A percentile compares a stretch with the other conserved stretches of the same genome.
Evolutionary conservation across 1,140 invertebrate genomes (phyloP).

Genomic region (Lepidurus arcticus): DNA sequence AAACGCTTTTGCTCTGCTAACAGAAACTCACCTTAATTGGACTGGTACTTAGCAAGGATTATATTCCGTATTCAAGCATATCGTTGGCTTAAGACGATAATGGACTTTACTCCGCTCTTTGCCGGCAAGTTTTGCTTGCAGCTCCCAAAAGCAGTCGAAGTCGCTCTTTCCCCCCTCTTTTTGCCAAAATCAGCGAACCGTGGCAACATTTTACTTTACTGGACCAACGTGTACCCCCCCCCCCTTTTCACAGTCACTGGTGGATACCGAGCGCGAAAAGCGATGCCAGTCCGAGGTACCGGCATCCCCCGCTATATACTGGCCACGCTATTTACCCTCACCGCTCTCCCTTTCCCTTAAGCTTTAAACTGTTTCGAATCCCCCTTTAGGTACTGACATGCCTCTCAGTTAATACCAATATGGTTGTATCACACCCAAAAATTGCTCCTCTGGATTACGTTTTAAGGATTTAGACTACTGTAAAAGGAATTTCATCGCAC

Average conservation of each 20-base stretch:
- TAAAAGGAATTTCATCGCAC: too few species aligned
- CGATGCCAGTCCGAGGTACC: too few species aligned
- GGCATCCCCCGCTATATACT: too few species aligned
- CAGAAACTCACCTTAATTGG: conserved; percentile 15
- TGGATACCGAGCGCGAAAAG: too few species aligned
- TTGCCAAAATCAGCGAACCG: neutral
- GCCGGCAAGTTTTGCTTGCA: neutral
- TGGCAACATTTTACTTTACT: neutral
- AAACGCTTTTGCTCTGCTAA: neutral
- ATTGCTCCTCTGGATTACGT: neutral
- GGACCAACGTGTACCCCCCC: neutral
- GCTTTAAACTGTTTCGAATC: neutral
- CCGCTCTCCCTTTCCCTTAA: neutral
- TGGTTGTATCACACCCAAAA: neutral
- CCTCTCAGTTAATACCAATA: neutral
- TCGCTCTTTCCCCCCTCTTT: neutral
- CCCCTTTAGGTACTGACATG: neutral
- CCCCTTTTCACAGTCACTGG: neutral
- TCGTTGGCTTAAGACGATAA: conserved; percentile 21
- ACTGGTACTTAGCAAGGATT: conserved; percentile 18
- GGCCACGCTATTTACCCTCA: neutral
- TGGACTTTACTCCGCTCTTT: neutral
- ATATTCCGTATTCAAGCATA: conserved; percentile 17
- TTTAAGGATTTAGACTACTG: too few species aligned
- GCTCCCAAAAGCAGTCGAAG: neutral